Percentiles rank a stretch among this genome's conserved stretches.
Evolutionary conservation across 1,140 invertebrate species (phyloP).

Genomic region (Littorina saxatilis): DNA sequence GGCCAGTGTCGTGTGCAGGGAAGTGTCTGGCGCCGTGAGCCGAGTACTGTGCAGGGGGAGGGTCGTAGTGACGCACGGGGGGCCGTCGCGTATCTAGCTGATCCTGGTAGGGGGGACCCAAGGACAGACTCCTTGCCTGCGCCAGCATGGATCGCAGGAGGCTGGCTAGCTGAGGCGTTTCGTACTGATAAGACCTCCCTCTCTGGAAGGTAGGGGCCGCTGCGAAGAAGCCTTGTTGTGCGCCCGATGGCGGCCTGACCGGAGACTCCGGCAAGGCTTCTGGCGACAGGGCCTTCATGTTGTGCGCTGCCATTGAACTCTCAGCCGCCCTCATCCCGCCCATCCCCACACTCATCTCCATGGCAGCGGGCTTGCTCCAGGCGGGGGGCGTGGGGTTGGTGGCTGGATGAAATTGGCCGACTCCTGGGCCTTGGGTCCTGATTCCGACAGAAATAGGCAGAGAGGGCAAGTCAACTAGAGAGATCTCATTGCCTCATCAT

Average conservation of each 20-base stretch:
- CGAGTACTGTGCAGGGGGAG: neutral
- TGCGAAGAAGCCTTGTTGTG: neutral
- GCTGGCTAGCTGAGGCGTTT: neutral
- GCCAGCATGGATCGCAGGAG: neutral
- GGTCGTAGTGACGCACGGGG: neutral
- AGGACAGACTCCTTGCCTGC: neutral
- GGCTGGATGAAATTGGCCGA: neutral
- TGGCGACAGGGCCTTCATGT: slow-evolving; percentile 35
- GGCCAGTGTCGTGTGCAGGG: neutral
- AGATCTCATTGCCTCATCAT: no score
- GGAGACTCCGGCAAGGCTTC: slow-evolving; percentile 26
- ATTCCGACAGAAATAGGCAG: no score
- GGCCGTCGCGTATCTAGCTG: neutral
- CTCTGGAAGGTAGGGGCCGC: neutral
- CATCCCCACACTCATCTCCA: neutral
- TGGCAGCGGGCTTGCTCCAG: neutral
- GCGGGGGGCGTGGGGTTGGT: neutral
- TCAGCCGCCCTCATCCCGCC: neutral
- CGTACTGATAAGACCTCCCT: neutral
- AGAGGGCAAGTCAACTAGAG: no score
- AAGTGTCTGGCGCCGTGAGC: neutral
- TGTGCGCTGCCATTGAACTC: slow-evolving; percentile 27
- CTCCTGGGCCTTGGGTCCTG: neutral
- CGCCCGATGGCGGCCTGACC: neutral
- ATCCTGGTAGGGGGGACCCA: neutral